Evolutionary conservation across 2,888 invertebrate species (phyloP).

Genomic region (Drosophila melanosoma): DNA sequence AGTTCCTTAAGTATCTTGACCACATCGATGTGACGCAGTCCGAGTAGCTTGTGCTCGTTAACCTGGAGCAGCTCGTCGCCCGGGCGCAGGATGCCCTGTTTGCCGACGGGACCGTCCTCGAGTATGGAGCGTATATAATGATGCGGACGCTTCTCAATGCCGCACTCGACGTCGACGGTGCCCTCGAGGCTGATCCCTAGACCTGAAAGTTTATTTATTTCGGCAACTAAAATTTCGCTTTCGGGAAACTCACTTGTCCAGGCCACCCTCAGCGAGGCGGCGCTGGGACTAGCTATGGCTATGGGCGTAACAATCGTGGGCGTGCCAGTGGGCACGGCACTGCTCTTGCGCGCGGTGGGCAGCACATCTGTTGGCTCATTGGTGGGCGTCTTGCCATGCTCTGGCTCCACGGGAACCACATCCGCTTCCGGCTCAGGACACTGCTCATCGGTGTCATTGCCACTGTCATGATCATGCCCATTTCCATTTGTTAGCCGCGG

Average conservation of each 20-base stretch:
- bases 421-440: constrained; percentile 59
- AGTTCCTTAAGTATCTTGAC: constrained; percentile 97
- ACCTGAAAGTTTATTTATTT: constrained; percentile 96
- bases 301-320: constrained; percentile 23
- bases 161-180: constrained; percentile 99
- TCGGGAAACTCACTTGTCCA: constrained; percentile 93
- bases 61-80: constrained; percentile 99
- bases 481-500: constrained; percentile 55
- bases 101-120: constrained; percentile 98
- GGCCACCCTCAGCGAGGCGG: constrained; percentile 91
- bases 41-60: constrained; percentile 95
- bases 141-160: constrained; percentile 98
- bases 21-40: constrained; percentile 98
- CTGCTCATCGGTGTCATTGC: constrained; percentile 74
- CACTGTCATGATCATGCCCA: constrained; percentile 71
- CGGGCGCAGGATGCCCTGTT: constrained; percentile 94
- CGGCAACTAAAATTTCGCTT: constrained; percentile 95
- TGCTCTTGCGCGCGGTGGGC: constrained; percentile 22
- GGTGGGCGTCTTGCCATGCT: constrained; percentile 62
- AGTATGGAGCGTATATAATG: constrained; percentile 98
- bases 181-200: constrained; percentile 99
- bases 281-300: constrained; percentile 86
- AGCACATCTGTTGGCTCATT: constrained; percentile 38
- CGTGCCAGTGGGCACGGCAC: constrained; percentile 39
- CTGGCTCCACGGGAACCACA: constrained; percentile 39